Percentiles rank a stretch among this genome's conserved stretches.
Evolutionary conservation across 1,140 invertebrate species (phyloP).

Genomic region (Drosophila orosa): DNA sequence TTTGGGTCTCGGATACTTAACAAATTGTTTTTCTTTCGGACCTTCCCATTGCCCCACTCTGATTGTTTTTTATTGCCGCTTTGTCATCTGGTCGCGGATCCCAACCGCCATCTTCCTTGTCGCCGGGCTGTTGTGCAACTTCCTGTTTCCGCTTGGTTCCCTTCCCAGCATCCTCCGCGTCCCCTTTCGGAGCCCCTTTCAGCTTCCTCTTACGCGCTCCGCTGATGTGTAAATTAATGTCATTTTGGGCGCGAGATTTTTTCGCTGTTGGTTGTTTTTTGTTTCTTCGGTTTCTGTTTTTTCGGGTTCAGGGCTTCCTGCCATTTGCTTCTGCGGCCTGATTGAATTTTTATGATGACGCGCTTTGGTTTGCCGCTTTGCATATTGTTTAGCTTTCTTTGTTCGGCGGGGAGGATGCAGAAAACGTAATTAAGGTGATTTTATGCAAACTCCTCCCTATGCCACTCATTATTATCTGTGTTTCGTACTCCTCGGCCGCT

Average conservation of each 20-base stretch:
- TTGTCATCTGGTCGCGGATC: slow-evolving; percentile 60
- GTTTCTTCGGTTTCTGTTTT: slow-evolving; percentile 30
- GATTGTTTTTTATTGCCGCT: slow-evolving; percentile 75
- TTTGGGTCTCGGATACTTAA: slow-evolving; percentile 47
- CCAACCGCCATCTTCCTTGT: slow-evolving; percentile 51
- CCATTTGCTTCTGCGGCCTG: slow-evolving; percentile 57
- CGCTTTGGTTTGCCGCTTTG: slow-evolving; percentile 53
- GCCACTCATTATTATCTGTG: slow-evolving; percentile 61
- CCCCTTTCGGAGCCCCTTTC: not conserved
- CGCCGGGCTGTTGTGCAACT: slow-evolving; percentile 52
- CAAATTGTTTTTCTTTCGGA: slow-evolving; percentile 60
- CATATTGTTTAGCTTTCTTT: slow-evolving; percentile 60
- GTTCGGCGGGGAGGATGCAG: slow-evolving; percentile 44
- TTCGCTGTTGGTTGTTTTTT: slow-evolving; percentile 28
- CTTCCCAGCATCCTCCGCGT: not conserved
- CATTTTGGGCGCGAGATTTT: slow-evolving; percentile 67
- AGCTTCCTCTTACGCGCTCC: slow-evolving; percentile 56
- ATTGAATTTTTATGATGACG: slow-evolving; percentile 80
- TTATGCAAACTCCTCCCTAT: slow-evolving; percentile 69
- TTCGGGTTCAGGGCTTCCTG: slow-evolving; percentile 59
- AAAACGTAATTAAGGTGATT: slow-evolving; percentile 79
- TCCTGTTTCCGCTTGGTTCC: slow-evolving; percentile 54
- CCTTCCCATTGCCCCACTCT: slow-evolving; percentile 26
- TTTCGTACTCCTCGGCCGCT: slow-evolving; percentile 51
- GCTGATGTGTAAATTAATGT: slow-evolving; percentile 83